Evolutionary conservation across 2,113 vertebrate species (phyloP).

Genomic region (Colossoma macropomum): DNA sequence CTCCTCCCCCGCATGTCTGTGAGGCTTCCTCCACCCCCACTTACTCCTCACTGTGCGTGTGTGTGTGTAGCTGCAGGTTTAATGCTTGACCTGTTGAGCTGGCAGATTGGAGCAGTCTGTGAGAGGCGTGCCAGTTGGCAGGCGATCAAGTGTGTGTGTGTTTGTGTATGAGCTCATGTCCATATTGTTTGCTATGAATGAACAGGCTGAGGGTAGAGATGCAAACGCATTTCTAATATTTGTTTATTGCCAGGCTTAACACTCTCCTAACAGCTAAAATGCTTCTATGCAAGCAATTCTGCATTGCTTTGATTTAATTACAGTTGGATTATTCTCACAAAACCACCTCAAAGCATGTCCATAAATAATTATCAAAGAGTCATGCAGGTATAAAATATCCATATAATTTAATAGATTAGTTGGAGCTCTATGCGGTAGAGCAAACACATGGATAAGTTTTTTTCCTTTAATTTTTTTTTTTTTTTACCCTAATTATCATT

Average conservation of each 20-base stretch:
- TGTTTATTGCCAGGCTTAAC: background rate
- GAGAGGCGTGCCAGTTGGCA: constrained; percentile 25
- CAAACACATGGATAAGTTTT: no score
- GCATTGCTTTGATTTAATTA: no score
- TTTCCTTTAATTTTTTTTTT: no score
- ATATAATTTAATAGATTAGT: no score
- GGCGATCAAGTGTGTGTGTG: constrained; percentile 16
- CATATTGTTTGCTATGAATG: background rate
- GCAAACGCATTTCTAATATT: background rate
- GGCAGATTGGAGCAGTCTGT: constrained; percentile 32
- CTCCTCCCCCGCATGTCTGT: constrained; percentile 5
- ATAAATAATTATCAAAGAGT: no score
- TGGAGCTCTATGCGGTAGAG: no score
- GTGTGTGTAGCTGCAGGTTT: constrained; percentile 12
- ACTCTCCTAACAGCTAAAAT: background rate
- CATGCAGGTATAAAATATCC: no score
- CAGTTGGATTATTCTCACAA: no score
- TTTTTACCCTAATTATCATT: no score
- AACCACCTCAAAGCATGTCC: no score
- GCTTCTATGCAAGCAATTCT: background rate
- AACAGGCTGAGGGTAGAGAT: background rate
- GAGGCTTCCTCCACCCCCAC: constrained; percentile 1
- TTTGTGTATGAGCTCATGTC: background rate
- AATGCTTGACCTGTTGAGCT: constrained; percentile 41
- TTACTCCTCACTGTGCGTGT: background rate